Evolutionary conservation across 2,888 invertebrate genomes (phyloP), one percentile per base, ranked within the genome.

Genomic region (Orthonychiurus folsomi): DNA sequence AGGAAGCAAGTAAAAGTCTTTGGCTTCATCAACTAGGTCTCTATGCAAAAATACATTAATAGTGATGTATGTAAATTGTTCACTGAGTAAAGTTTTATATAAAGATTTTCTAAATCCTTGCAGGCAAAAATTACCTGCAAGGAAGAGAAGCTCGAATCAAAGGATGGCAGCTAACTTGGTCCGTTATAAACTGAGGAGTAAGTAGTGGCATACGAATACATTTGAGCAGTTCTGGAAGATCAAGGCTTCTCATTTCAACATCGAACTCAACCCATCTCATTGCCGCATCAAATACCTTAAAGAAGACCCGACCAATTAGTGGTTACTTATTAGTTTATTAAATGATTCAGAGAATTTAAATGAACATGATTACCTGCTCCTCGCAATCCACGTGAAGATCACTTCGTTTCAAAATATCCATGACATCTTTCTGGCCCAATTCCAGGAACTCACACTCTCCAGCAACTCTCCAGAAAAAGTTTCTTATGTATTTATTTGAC

Each of bases 1-100:
- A 1, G 92, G 93, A 81, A 93, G 86, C 63, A 92, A 78, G 76
- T 91, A 89, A 76, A 87, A 93, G 75, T 91, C 90, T 75, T 88
- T 83, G 1, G 92, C 92, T 77, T 91, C 92, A 76, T 93, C 92
- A 59, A 93, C 76, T 56, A 91, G 79, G 79, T 92, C 90, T 71
- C 86, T 85, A 75, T n/a, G n/a, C n/a, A n/a, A 25, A 76, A 75
- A 21, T 57, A 50, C 21, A n/a, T n/a, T n/a, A 24, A 24, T 52
- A 61, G 20, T 15, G 37, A 37, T n/a, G n/a, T n/a, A n/a, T n/a
- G n/a, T n/a, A n/a, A n/a, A n/a, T n/a, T n/a, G n/a, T 48, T 48
- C 12, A 48, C 15, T 48, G 48, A 48, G 48, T 48, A 48, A 48
- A 48, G n/a, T n/a, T n/a, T 48, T 12, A n/a, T 12, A 48, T 48